Conservation (phyloP, 2,888 invertebrate genomes). For the Nephrotoma appendiculata region DNA sequence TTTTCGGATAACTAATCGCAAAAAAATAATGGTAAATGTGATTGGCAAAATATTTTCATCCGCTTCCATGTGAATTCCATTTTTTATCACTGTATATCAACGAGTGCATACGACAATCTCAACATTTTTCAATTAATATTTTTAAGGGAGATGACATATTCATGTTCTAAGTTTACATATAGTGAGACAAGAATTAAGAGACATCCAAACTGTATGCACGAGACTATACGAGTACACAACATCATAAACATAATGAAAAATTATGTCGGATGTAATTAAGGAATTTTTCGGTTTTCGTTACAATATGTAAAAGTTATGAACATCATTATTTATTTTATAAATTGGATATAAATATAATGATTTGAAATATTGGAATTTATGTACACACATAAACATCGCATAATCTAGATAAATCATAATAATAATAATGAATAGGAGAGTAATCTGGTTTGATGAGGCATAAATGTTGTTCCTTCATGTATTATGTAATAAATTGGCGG, state of each 20-base stretch:
- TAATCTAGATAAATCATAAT: background rate
- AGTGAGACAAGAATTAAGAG: too few species aligned
- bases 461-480: background rate
- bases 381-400: background rate
- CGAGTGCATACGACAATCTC: too few species aligned
- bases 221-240: background rate
- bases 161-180: too few species aligned
- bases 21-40: too few species aligned
- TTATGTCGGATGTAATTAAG: background rate
- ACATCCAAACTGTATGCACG: too few species aligned
- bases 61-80: too few species aligned
- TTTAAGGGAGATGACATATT: too few species aligned
- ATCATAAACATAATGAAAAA: background rate
- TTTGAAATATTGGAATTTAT: background rate
- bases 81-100: too few species aligned
- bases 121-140: too few species aligned
- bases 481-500: background rate
- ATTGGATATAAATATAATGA: background rate
- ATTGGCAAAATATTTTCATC: too few species aligned
- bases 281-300: background rate
- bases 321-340: background rate
- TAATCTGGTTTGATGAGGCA: background rate
- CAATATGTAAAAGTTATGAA: background rate
- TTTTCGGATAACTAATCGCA: too few species aligned
- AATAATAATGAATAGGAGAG: background rate